These are phyloP conservation scores for Leptinotarsa juncta DNA, from an alignment of 2,888 invertebrate genomes.

Conservation along the genomic window DNA sequence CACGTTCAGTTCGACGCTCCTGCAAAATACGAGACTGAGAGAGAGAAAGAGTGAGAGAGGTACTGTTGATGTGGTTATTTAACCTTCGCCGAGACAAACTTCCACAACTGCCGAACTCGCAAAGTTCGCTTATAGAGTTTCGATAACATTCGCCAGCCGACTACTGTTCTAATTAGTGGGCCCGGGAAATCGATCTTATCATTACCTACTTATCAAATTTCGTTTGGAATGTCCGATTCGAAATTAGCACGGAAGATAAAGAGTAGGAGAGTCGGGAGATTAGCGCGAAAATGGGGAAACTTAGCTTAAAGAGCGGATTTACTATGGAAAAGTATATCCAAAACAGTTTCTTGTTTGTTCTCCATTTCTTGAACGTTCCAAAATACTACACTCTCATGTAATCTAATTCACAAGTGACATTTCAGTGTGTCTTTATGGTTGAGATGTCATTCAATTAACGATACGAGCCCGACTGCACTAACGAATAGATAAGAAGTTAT, in stretches of 20 bases:
- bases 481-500: too few species aligned
- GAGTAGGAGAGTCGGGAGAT: background rate
- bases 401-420: too few species aligned
- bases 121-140: background rate
- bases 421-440: too few species aligned
- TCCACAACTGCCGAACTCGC: slow-evolving; percentile 9
- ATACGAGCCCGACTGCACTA: too few species aligned
- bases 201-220: slow-evolving; percentile 40
- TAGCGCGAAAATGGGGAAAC: background rate
- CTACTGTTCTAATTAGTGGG: slow-evolving; percentile 35
- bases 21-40: slow-evolving; percentile 12
- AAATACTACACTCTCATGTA: too few species aligned
- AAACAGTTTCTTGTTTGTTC: too few species aligned
- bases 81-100: slow-evolving; percentile 42
- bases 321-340: too few species aligned
- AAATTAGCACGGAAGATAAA: slow-evolving; percentile 1
- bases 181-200: slow-evolving; percentile 38
- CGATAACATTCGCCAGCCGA: slow-evolving; percentile 22
- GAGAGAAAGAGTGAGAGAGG: background rate
- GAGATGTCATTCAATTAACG: too few species aligned
- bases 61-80: slow-evolving; percentile 39
- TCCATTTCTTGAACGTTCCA: too few species aligned
- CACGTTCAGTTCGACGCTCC: slow-evolving; percentile 25
- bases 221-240: slow-evolving; percentile 28
- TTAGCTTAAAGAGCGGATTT: background rate